phyloP scores from a whole-genome alignment of 1,140 invertebrate species.

The Propsilocerus akamusi region DNA sequence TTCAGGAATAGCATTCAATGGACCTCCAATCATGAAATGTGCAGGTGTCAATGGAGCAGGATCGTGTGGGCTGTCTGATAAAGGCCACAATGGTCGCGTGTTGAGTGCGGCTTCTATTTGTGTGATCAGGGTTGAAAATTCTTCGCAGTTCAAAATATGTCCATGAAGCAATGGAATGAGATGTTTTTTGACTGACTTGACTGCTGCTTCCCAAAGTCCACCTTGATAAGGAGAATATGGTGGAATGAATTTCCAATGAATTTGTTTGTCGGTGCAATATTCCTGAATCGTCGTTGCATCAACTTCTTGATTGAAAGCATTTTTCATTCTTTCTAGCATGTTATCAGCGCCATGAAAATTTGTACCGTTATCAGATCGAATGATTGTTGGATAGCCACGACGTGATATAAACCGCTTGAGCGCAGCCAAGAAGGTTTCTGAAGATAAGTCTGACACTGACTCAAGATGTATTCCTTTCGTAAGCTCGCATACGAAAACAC shows the following conservation, averaged over 20 bases:
- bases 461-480: conserved; percentile 16
- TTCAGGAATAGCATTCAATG: conserved; percentile 11
- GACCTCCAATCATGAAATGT: conserved; percentile 21
- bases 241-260: conserved; percentile 14
- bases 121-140: conserved; percentile 12
- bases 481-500: conserved; percentile 10
- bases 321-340: conserved; percentile 7
- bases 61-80: conserved; percentile 14
- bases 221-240: conserved; percentile 14
- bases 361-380: conserved; percentile 17
- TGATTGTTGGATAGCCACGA: conserved; percentile 12
- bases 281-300: conserved; percentile 4
- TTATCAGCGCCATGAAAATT: conserved; percentile 12
- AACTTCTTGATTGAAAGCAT: not conserved
- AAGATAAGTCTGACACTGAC: conserved; percentile 8
- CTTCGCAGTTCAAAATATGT: conserved; percentile 13
- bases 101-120: conserved; percentile 18
- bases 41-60: conserved; percentile 17
- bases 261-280: conserved; percentile 8
- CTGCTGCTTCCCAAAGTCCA: conserved; percentile 15
- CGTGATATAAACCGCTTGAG: conserved; percentile 19
- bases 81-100: conserved; percentile 13
- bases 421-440: conserved; percentile 14
- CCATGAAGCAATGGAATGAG: conserved; percentile 11
- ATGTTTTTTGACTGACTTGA: conserved; percentile 15